Evolutionary conservation across 2,113 vertebrate genomes (phyloP).

Genomic region (Leucoraja erinaceus): DNA sequence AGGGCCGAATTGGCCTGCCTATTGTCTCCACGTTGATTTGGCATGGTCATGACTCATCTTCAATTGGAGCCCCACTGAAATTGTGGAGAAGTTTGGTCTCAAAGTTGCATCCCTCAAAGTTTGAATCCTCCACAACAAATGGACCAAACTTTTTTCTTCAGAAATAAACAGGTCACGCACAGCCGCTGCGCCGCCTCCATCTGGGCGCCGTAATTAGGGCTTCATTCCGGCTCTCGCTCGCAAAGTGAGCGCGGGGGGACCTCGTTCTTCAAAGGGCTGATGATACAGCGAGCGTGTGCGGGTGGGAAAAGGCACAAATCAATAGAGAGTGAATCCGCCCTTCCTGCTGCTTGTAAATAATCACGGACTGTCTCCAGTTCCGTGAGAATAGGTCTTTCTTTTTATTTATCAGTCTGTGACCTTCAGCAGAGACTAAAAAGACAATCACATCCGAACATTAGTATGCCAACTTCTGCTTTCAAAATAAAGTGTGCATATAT

Average conservation of each 20-base stretch:
- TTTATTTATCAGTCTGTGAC: not conserved
- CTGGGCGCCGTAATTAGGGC: not conserved
- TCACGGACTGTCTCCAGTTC: not conserved
- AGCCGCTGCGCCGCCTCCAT: not conserved
- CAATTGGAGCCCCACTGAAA: not conserved
- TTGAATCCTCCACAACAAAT: not conserved
- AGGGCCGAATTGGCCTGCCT: too few species aligned
- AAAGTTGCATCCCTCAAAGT: not conserved
- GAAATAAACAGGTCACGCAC: not conserved
- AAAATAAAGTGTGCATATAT: not conserved
- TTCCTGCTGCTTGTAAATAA: constrained; percentile 9
- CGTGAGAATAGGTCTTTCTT: not conserved
- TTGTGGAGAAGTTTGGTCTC: not conserved
- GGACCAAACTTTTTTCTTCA: not conserved
- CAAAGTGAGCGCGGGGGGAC: not conserved
- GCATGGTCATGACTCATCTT: too few species aligned
- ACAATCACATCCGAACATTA: not conserved
- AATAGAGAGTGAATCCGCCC: not conserved
- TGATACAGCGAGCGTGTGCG: not conserved
- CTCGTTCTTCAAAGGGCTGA: not conserved
- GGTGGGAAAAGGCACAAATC: not conserved
- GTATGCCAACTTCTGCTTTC: not conserved
- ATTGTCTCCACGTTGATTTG: too few species aligned
- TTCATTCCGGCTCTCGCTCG: not conserved
- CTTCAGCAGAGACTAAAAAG: constrained; percentile 16